Conservation (phyloP, 2,888 invertebrate genomes). For the Punctoribates punctum region DNA sequence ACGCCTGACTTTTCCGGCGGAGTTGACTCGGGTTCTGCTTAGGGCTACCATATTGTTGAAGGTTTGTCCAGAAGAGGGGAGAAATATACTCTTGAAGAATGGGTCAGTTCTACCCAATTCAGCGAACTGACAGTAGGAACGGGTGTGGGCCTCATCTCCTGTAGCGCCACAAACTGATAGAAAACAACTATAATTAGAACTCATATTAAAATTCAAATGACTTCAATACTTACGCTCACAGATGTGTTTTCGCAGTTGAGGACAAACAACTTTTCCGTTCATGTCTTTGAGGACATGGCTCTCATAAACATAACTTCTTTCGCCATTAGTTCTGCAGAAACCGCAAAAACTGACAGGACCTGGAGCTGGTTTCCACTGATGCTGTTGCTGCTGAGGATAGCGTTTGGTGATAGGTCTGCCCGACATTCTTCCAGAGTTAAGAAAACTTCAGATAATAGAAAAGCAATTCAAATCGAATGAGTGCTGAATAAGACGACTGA, state of each 20-base stretch:
- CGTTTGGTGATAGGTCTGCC: background rate
- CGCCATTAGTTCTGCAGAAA: slow-evolving; percentile 36
- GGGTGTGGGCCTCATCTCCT: slow-evolving; percentile 50
- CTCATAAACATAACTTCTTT: background rate
- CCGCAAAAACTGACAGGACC: slow-evolving; percentile 12
- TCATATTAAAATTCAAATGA: background rate
- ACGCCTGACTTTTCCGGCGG: slow-evolving; percentile 13
- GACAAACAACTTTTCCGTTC: slow-evolving; percentile 47
- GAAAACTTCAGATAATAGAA: too few species aligned
- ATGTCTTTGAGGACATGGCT: background rate
- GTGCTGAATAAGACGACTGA: too few species aligned
- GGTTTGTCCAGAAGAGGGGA: background rate
- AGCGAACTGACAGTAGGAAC: slow-evolving; percentile 47
- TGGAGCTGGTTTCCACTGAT: too few species aligned
- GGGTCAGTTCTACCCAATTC: background rate
- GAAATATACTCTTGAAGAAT: background rate
- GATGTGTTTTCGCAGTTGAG: slow-evolving; percentile 46
- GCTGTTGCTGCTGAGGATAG: background rate
- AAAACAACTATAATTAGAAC: background rate
- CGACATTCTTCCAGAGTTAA: too few species aligned
- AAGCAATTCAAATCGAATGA: too few species aligned
- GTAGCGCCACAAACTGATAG: slow-evolving; percentile 47
- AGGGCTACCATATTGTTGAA: slow-evolving; percentile 10
- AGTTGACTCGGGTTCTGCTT: slow-evolving; percentile 18
- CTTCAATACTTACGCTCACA: slow-evolving; percentile 44